Evolutionary conservation across 2,113 vertebrate species (phyloP), one percentile per base, ranked within the genome.

Genomic region (Forbesichthys agassizii): DNA sequence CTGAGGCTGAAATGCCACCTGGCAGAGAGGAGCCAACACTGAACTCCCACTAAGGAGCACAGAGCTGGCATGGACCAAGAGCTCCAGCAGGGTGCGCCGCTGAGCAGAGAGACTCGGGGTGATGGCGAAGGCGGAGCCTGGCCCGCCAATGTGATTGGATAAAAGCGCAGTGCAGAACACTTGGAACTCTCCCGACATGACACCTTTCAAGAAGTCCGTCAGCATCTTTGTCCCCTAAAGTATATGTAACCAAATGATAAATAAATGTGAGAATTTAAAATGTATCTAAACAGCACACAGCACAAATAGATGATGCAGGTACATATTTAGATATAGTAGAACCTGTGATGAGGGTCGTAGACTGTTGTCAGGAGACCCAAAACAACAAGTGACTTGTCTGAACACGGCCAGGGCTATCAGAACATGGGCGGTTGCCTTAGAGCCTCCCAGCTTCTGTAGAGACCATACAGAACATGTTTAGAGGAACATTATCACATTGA

Each of bases 111-210:
- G 53, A 3, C 0, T 0, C 0, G 12, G 1, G 53, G 0, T 9
- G 14, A 87, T 1, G 0, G 3, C 5, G 1, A 90, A 76, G 16
- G 11, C 0, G 13, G 83, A 87, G 3, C 60, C 36, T 1, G 16
- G 54, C 13, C 81, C 82, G 1, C 84, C 90, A 0, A 83, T 63
- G 5, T 61, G 42, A 71, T 90, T 90, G 5, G 53, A 56, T 74
- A 93, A 79, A 4, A 93, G 88, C 4, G 82, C 72, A 0, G 18
- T 3, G 79, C 92, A 92, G 74, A 93, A 86, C n/a, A 85, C 70
- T 59, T 58, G 62, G 56, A 86, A 51, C 16, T 85, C 61, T 9
- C 1, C 47, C 0, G 55, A 1, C 11, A 5, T 1, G 60, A 75
- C 16, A 9, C 42, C 48, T 20, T 20, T 79, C 9, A 93, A 81